These are phyloP conservation scores for Homarus gammarus DNA, from an alignment of 2,888 invertebrate species.

Conservation along the genomic window DNA sequence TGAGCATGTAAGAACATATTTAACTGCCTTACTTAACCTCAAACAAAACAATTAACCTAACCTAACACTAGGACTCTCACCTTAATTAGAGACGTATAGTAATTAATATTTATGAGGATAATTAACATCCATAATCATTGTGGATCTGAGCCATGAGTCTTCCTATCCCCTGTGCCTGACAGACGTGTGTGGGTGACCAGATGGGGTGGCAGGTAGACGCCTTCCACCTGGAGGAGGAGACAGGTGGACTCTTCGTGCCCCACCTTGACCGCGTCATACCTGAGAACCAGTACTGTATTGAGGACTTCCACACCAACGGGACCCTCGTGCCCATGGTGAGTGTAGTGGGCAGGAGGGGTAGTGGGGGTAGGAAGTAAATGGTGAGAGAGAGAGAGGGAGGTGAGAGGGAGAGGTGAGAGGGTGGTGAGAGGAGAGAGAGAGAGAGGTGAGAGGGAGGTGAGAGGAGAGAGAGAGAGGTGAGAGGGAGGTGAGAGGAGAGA, in stretches of 20 bases:
- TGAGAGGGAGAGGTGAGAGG: background rate
- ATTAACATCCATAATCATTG: no score
- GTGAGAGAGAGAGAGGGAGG: background rate
- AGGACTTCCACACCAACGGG: conserved; percentile 68
- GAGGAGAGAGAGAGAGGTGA: background rate
- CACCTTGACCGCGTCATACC: conserved; percentile 61
- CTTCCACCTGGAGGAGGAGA: conserved; percentile 62
- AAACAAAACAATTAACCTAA: no score
- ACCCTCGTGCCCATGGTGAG: conserved; percentile 64
- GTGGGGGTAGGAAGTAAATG: no score
- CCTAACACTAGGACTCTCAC: no score
- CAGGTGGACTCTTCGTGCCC: conserved; percentile 61
- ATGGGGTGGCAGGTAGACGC: conserved; percentile 66
- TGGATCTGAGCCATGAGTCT: no score
- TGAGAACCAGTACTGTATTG: conserved; percentile 67
- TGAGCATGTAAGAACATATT: no score
- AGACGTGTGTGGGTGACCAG: conserved; percentile 70
- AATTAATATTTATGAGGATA: no score
- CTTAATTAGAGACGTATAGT: no score
- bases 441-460: no score
- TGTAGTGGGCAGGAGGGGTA: background rate
- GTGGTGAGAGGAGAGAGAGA: background rate
- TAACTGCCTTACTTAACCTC: no score
- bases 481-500: no score
- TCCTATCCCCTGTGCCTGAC: background rate